Percentiles rank a stretch among this genome's conserved stretches.
Conservation (phyloP, 2,797 vertebrate genomes). For the Dendrocincla fuliginosa region DNA sequence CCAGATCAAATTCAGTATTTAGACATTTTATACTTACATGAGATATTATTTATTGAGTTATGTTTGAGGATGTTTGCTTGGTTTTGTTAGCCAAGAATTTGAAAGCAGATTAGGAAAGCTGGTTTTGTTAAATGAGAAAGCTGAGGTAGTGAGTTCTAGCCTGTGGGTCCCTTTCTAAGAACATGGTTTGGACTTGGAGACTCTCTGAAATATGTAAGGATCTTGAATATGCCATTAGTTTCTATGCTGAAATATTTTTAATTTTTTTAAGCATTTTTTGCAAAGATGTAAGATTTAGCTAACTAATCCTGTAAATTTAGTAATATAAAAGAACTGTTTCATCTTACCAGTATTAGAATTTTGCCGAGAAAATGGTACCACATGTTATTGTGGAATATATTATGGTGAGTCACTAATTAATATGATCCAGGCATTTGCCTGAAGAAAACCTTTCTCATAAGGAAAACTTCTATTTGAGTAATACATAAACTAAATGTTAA, state of each 20-base stretch:
- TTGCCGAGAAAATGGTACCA: constrained; percentile 18
- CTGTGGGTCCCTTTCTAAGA: background rate
- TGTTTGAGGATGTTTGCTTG: background rate
- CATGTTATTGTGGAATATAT: background rate
- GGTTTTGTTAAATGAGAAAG: background rate
- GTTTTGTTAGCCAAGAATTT: background rate
- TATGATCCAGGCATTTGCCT: constrained; percentile 23
- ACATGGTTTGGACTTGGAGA: background rate
- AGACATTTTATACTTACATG: background rate
- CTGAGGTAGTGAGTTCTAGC: background rate
- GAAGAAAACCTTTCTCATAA: constrained; percentile 49
- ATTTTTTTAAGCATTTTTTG: constrained; percentile 13
- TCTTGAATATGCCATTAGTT: background rate
- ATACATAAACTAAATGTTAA: constrained; percentile 12
- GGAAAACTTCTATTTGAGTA: constrained; percentile 48
- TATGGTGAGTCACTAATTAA: background rate
- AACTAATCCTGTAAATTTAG: constrained; percentile 5
- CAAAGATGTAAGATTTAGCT: constrained; percentile 1
- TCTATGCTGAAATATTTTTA: background rate
- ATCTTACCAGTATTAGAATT: constrained; percentile 20
- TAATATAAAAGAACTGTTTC: background rate
- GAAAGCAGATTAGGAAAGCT: background rate
- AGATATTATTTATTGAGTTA: background rate
- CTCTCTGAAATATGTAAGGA: constrained; percentile 16
- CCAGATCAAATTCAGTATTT: background rate